phyloP scores from a whole-genome alignment of 92 coral and sea anemone species.

The Nematostella vectensis region DNA sequence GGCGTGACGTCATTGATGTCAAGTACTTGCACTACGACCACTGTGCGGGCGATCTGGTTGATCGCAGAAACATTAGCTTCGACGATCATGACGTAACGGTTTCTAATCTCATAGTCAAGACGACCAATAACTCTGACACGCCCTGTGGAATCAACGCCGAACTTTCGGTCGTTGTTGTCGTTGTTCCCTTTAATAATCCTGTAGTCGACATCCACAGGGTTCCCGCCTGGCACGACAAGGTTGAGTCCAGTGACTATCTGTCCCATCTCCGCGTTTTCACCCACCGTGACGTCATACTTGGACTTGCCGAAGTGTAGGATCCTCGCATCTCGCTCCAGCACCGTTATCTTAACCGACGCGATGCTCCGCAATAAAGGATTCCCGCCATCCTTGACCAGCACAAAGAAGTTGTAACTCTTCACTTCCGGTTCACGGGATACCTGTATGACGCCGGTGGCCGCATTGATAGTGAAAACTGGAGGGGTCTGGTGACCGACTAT shows the following conservation, averaged over 20 bases:
- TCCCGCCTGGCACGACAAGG: conserved; percentile 47
- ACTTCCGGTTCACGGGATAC: conserved; percentile 70
- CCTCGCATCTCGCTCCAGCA: conserved; percentile 41
- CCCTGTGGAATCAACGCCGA: conserved; percentile 55
- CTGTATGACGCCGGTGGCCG: conserved; percentile 51
- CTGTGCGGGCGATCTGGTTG: conserved; percentile 71
- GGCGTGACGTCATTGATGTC: conserved; percentile 87
- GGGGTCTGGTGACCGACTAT: conserved; percentile 96
- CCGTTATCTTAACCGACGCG: conserved; percentile 55
- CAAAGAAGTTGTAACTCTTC: conserved; percentile 73
- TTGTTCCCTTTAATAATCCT: conserved; percentile 54
- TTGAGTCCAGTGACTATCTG: conserved; percentile 30
- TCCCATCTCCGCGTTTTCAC: conserved; percentile 36
- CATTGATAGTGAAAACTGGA: conserved; percentile 70
- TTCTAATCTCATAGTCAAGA: conserved; percentile 66
- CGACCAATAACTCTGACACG: conserved; percentile 29
- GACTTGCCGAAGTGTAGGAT: conserved; percentile 63
- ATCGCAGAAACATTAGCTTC: conserved; percentile 71
- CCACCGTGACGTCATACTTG: conserved; percentile 48
- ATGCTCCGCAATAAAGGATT: conserved; percentile 52
- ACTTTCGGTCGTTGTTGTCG: conserved; percentile 34
- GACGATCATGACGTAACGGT: conserved; percentile 73
- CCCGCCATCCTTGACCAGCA: conserved; percentile 78
- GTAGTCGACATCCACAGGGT: conserved; percentile 45
- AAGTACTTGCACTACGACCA: conserved; percentile 57